phyloP scores from a whole-genome alignment of 2,888 invertebrate genomes.

The Drosophila paracracens region DNA sequence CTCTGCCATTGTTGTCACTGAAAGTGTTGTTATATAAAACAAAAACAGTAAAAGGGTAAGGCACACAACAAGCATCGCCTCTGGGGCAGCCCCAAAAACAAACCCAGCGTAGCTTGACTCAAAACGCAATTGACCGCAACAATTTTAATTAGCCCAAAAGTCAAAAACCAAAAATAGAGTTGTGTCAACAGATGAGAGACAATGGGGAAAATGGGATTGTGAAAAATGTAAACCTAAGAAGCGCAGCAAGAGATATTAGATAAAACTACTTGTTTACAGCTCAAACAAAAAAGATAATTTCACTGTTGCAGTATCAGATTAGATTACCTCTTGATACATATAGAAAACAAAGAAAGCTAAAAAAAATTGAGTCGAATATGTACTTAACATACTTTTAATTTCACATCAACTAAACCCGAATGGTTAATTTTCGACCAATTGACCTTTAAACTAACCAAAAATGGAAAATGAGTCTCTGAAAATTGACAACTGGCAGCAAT shows the following conservation, averaged over 20 bases:
- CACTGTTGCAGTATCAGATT: background rate
- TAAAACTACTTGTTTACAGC: constrained; percentile 2
- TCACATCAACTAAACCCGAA: background rate
- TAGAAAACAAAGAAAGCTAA: constrained; percentile 7
- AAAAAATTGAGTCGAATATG: background rate
- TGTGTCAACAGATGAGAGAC: constrained; percentile 40
- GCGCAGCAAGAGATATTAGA: constrained; percentile 14
- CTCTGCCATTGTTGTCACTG: constrained; percentile 17
- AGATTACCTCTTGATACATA: background rate
- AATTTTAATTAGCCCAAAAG: constrained; percentile 57
- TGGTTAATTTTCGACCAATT: background rate
- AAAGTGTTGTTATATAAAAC: constrained; percentile 37
- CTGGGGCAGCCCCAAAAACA: constrained; percentile 8
- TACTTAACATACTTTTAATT: background rate
- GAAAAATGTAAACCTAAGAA: constrained; percentile 12
- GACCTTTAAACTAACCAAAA: background rate
- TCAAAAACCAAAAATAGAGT: constrained; percentile 21
- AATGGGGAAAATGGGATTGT: constrained; percentile 27
- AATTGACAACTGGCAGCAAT: background rate
- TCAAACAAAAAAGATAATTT: constrained; percentile 17
- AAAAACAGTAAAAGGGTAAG: constrained; percentile 14
- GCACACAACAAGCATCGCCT: constrained; percentile 21
- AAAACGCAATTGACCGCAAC: constrained; percentile 61
- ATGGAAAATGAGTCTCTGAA: background rate
- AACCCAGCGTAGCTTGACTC: constrained; percentile 40